phyloP scores from a whole-genome alignment of 2,113 vertebrate genomes.

The Phoxinus phoxinus region DNA sequence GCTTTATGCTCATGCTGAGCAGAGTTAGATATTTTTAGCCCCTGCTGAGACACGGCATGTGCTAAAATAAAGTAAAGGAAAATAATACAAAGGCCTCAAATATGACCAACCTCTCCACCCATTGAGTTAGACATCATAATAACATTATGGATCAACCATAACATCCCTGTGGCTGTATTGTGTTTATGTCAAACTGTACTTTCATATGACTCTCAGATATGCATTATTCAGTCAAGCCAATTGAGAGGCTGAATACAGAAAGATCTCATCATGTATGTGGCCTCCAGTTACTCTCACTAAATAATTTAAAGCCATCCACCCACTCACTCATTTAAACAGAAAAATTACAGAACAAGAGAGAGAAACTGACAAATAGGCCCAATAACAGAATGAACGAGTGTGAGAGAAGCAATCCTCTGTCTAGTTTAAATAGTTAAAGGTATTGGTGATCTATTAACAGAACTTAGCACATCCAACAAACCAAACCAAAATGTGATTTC shows the following conservation, averaged over 20 bases:
- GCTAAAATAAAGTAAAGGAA: neutral
- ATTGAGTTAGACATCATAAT: conserved; percentile 19
- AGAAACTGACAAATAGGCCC: conserved; percentile 2
- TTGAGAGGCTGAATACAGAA: conserved; percentile 46
- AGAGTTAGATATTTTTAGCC: neutral
- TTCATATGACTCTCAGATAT: conserved; percentile 32
- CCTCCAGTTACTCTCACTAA: conserved; percentile 54
- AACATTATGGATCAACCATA: conserved; percentile 33
- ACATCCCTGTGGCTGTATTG: conserved; percentile 25
- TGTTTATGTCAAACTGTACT: conserved; percentile 42
- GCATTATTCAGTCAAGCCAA: conserved; percentile 54
- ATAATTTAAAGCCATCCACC: conserved; percentile 51
- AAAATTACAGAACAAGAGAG: conserved; percentile 18
- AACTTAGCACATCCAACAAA: neutral
- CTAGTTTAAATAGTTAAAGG: neutral
- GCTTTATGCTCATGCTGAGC: neutral
- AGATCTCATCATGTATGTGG: conserved; percentile 46
- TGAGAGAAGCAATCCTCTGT: neutral
- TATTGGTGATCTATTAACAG: neutral
- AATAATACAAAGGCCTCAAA: neutral
- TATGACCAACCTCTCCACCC: neutral
- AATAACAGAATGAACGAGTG: neutral
- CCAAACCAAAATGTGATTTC: neutral
- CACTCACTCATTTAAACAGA: conserved; percentile 37
- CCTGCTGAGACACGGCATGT: neutral